Evolutionary conservation across 2,113 vertebrate species (phyloP).

Genomic region (Gymnogyps californianus): DNA sequence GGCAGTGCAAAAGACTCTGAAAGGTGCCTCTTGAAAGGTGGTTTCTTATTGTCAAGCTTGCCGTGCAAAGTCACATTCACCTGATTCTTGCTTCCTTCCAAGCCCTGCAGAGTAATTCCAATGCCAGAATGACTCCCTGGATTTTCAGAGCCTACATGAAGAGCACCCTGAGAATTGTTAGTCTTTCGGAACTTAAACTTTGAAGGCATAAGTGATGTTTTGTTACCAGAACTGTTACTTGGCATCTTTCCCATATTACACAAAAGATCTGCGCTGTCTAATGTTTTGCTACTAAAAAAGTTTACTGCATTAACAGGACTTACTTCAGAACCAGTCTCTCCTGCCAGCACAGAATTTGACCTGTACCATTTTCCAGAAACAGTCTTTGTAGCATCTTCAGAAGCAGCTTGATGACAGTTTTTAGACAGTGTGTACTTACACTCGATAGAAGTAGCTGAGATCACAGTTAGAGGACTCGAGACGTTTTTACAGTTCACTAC

Average conservation of each 20-base stretch:
- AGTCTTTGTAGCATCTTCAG: background rate
- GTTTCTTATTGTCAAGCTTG: constrained; percentile 37
- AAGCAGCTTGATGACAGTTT: background rate
- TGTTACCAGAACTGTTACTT: background rate
- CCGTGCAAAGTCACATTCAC: constrained; percentile 2
- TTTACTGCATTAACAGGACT: background rate
- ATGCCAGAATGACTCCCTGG: background rate
- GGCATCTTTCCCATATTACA: background rate
- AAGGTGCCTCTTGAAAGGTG: constrained; percentile 78
- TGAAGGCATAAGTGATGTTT: constrained; percentile 6
- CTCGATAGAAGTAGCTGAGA: background rate
- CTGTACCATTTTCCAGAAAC: constrained; percentile 20
- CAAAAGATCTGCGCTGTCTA: background rate
- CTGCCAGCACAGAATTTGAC: constrained; percentile 23
- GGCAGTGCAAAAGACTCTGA: constrained; percentile 73
- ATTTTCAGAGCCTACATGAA: background rate
- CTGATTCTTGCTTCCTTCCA: constrained; percentile 47
- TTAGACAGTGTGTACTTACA: background rate
- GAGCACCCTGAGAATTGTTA: constrained; percentile 32
- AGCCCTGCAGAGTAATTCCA: constrained; percentile 1
- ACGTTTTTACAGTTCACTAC: background rate
- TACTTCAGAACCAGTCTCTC: constrained; percentile 19
- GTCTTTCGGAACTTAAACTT: constrained; percentile 72
- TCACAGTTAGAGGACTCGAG: background rate
- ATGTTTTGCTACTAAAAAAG: background rate